phyloP scores from a whole-genome alignment of 2,797 vertebrate genomes.

The Tapera naevia region DNA sequence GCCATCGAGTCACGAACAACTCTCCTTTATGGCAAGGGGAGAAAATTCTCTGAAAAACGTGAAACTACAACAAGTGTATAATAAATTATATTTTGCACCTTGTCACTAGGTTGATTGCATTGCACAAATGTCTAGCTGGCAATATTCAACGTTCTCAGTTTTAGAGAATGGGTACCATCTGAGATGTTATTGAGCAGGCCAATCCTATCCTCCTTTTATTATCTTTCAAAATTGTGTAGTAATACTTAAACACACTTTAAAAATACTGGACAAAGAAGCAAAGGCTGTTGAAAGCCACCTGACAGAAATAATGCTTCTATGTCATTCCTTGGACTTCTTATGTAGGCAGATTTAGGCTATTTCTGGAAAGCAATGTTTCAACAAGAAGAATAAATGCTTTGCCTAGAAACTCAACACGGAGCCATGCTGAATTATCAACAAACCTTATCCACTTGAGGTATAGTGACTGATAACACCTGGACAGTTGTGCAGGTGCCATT shows the following conservation, averaged over 20 bases:
- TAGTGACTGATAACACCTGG: neutral
- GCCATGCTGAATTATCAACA: neutral
- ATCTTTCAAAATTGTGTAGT: neutral
- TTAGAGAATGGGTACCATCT: neutral
- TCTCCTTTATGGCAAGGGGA: too few species aligned
- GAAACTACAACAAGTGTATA: too few species aligned
- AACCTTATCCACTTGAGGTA: neutral
- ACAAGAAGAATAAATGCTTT: neutral
- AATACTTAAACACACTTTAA: neutral
- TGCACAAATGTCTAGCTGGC: neutral
- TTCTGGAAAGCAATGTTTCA: neutral
- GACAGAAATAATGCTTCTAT: neutral
- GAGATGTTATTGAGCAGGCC: neutral
- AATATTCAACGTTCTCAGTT: neutral
- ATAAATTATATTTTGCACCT: neutral
- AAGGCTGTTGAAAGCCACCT: neutral
- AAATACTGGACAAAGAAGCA: neutral
- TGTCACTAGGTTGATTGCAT: neutral
- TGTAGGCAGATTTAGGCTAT: neutral
- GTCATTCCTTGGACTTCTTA: neutral
- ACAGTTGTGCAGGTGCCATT: neutral
- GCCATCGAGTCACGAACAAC: too few species aligned
- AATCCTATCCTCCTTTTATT: neutral
- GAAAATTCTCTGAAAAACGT: too few species aligned
- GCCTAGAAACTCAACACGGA: neutral